Evolutionary conservation across 2,797 vertebrate species (phyloP).

Genomic region (Phalloptychus januarius): DNA sequence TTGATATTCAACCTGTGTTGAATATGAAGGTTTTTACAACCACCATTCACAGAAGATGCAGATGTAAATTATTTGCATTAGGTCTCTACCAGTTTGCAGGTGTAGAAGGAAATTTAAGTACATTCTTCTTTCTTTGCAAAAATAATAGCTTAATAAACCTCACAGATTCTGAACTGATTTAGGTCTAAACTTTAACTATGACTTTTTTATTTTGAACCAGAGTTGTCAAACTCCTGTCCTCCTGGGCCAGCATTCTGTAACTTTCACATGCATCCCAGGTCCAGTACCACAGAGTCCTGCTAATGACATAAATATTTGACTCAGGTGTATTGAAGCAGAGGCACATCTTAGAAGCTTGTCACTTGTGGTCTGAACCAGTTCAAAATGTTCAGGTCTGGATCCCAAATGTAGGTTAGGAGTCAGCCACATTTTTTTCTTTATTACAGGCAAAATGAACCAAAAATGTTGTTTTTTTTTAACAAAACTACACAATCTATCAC

Average conservation of each 20-base stretch:
- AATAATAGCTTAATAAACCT: neutral
- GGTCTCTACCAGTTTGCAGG: neutral
- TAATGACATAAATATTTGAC: neutral
- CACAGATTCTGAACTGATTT: neutral
- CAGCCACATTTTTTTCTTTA: too few relatives aligned
- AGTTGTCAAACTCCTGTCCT: neutral
- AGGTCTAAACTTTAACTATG: neutral
- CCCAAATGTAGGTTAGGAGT: neutral
- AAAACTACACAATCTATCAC: neutral
- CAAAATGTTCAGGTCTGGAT: neutral
- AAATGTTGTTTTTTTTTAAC: too few relatives aligned
- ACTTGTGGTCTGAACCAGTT: neutral
- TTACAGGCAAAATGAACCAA: too few relatives aligned
- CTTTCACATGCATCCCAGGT: neutral
- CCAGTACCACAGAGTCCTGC: neutral
- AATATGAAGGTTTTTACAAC: neutral
- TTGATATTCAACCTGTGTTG: neutral
- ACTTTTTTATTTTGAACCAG: neutral
- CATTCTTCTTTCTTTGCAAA: neutral
- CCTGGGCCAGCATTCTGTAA: neutral
- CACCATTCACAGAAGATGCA: neutral
- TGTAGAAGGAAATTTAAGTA: neutral
- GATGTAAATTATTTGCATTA: neutral
- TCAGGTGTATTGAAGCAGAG: neutral
- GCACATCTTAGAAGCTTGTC: neutral